Evolutionary conservation across 2,113 vertebrate species (phyloP).

Genomic region (Arvicanthis niloticus): DNA sequence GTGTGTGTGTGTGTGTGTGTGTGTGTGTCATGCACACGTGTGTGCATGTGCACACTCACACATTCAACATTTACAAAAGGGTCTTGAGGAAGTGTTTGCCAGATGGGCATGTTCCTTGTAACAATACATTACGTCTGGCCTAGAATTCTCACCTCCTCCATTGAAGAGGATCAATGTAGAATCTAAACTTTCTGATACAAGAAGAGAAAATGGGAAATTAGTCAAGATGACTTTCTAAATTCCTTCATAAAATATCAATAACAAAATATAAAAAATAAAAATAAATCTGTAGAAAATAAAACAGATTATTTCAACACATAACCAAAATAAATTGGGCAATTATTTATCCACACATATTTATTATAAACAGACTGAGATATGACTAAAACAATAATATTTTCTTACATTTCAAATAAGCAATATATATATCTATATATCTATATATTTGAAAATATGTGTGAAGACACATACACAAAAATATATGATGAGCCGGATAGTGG

Average conservation of each 20-base stretch:
- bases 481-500: too few species aligned
- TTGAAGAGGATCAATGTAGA: not conserved
- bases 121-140: not conserved
- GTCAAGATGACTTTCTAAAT: not conserved
- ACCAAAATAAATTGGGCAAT: not conserved
- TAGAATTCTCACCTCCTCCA: not conserved
- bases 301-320: not conserved
- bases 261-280: slow-evolving; percentile 22
- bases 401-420: not conserved
- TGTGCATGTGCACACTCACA: too few species aligned
- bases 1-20: not conserved
- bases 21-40: too few species aligned
- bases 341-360: not conserved
- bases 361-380: not conserved
- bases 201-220: not conserved
- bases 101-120: too few species aligned
- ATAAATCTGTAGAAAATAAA: not conserved
- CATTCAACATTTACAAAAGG: not conserved
- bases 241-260: slow-evolving; percentile 1
- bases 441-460: not conserved
- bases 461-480: not conserved
- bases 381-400: not conserved
- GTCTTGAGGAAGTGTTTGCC: not conserved
- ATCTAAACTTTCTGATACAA: not conserved
- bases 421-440: not conserved